Conservation (phyloP, 2,888 invertebrate genomes). For the Zygothrica quintamaculata region DNA sequence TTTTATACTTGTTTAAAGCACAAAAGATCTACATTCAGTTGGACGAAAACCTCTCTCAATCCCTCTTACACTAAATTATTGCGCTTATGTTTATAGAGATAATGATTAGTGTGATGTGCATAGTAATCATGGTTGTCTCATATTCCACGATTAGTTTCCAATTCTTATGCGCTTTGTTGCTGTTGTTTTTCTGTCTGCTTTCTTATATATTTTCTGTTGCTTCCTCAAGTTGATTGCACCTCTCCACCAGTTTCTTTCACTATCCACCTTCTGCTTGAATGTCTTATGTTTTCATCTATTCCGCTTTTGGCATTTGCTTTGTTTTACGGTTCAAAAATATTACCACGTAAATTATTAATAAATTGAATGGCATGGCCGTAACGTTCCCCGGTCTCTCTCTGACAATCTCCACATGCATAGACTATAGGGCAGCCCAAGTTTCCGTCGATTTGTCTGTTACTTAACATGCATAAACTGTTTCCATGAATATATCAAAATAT, state of each 20-base stretch:
- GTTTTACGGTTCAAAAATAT: conserved; percentile 67
- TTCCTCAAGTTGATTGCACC: conserved; percentile 30
- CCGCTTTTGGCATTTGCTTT: conserved; percentile 38
- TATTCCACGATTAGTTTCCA: conserved; percentile 72
- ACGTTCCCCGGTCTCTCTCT: conserved; percentile 14
- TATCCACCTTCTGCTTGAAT: conserved; percentile 21
- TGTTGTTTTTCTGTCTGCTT: conserved; percentile 8
- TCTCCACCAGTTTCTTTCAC: background rate
- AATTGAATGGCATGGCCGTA: conserved; percentile 60
- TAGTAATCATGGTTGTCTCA: conserved; percentile 71
- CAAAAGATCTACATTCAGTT: conserved; percentile 1
- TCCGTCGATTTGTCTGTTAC: conserved; percentile 73
- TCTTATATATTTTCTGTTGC: conserved; percentile 3
- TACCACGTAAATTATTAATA: conserved; percentile 81
- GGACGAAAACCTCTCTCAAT: background rate
- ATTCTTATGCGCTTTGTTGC: conserved; percentile 62
- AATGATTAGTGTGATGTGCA: conserved; percentile 82
- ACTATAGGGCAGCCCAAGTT: conserved; percentile 42
- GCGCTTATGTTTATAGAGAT: conserved; percentile 44
- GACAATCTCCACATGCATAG: conserved; percentile 2
- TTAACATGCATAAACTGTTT: conserved; percentile 81
- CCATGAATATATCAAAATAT: conserved; percentile 76
- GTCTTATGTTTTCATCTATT: conserved; percentile 53
- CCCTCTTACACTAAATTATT: conserved; percentile 1
- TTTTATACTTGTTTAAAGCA: too few relatives aligned